Percentiles rank a stretch among this genome's conserved stretches.
phyloP scores from a whole-genome alignment of 2,888 invertebrate genomes.

The Eulithis prunata region DNA sequence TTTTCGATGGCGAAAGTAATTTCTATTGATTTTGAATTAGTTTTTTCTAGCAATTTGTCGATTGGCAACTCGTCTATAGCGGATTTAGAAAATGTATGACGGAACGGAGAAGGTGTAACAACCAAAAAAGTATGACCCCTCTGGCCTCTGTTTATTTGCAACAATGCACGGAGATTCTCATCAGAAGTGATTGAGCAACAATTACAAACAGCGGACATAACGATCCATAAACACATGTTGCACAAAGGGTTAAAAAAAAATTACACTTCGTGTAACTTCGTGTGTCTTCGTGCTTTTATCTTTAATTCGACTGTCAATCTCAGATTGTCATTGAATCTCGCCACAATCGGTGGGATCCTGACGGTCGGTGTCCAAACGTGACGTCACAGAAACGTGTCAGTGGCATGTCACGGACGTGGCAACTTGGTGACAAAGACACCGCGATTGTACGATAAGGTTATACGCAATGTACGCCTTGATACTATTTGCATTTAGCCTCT shows the following conservation, averaged over 20 bases:
- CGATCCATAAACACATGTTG: constrained; percentile 38
- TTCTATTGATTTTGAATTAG: background rate
- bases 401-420: constrained; percentile 31
- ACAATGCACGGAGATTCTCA: constrained; percentile 12
- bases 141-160: background rate
- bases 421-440: constrained; percentile 51
- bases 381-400: constrained; percentile 45
- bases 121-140: background rate
- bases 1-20: too few relatives aligned
- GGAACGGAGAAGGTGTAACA: too few relatives aligned
- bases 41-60: background rate
- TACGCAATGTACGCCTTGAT: constrained; percentile 55
- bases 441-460: constrained; percentile 65
- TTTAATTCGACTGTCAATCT: constrained; percentile 61
- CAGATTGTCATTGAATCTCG: constrained; percentile 66
- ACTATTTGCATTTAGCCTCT: constrained; percentile 71
- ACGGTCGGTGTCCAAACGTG: constrained; percentile 40
- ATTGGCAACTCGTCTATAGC: background rate
- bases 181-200: constrained; percentile 32
- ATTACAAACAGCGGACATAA: constrained; percentile 29
- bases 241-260: constrained; percentile 33
- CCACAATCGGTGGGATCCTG: constrained; percentile 69
- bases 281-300: constrained; percentile 31
- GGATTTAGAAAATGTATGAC: background rate
- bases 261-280: too few relatives aligned